Conservation (phyloP, 1,140 invertebrate species). For the Penaeus japonicus region DNA sequence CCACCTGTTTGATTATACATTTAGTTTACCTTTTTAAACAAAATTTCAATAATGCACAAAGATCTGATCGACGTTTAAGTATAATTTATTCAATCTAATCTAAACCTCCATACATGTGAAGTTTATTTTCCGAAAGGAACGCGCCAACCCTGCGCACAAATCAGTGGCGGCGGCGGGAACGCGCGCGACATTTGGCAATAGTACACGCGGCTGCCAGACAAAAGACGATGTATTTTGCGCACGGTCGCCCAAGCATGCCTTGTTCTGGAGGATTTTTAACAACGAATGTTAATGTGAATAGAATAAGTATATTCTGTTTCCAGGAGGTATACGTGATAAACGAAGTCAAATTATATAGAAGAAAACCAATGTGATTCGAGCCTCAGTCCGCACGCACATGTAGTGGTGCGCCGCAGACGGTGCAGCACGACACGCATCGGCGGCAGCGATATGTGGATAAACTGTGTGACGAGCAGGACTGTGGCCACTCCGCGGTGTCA, state of each 20-base stretch:
- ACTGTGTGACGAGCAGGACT: conserved; percentile 1
- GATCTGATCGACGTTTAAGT: too few species aligned
- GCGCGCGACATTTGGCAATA: conserved; percentile 1
- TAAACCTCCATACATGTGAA: not conserved
- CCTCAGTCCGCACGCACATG: too few species aligned
- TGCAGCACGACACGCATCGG: conserved; percentile 27
- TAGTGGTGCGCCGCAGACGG: not conserved
- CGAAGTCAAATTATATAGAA: too few species aligned
- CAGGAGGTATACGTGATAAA: too few species aligned
- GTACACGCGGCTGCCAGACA: not conserved
- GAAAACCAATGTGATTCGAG: too few species aligned
- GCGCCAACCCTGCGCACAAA: not conserved
- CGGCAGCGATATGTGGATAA: conserved; percentile 25
- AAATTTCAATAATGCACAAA: too few species aligned
- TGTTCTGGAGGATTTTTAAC: too few species aligned
- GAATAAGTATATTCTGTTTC: too few species aligned
- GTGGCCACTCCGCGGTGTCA: not conserved
- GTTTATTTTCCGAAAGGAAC: not conserved
- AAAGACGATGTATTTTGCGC: not conserved
- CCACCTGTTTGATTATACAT: too few species aligned
- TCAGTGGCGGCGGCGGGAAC: not conserved
- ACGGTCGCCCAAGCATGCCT: not conserved
- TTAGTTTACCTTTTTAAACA: too few species aligned
- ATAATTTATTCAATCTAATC: too few species aligned
- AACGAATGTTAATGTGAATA: too few species aligned